phyloP scores from a whole-genome alignment of 2,888 invertebrate species.

The Microplitis deprimator region DNA sequence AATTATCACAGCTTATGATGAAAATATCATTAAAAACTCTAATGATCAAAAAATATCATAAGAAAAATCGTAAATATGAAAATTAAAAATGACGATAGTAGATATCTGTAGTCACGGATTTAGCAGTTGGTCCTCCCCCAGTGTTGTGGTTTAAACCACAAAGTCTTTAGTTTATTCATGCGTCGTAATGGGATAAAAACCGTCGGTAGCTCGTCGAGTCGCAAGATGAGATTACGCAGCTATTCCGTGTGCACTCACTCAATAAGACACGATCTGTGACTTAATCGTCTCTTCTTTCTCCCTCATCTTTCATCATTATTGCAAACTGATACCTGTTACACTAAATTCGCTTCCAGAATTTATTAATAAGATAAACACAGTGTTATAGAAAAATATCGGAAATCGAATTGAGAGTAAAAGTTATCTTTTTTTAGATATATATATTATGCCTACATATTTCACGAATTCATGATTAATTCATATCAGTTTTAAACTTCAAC shows the following conservation, averaged over 20 bases:
- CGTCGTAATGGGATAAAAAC: conserved; percentile 71
- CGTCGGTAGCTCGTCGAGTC: conserved; percentile 67
- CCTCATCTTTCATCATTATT: neutral
- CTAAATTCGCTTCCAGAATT: neutral
- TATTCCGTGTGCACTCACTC: conserved; percentile 55
- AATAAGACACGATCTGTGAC: conserved; percentile 53
- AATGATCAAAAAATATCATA: neutral
- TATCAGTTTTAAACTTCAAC: neutral
- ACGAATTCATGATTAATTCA: neutral
- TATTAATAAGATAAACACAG: neutral
- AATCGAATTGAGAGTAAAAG: neutral
- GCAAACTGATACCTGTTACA: conserved; percentile 4
- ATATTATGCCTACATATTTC: neutral
- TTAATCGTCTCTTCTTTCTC: conserved; percentile 25
- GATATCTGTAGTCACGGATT: neutral
- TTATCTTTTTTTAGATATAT: neutral
- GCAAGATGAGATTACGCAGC: conserved; percentile 69
- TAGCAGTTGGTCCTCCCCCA: conserved; percentile 3
- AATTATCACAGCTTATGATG: too few relatives aligned
- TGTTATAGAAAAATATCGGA: conserved; percentile 1
- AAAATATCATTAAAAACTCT: too few relatives aligned
- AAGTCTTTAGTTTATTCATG: conserved; percentile 70
- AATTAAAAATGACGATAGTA: neutral
- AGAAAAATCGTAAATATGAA: neutral
- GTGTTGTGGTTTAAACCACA: conserved; percentile 46